A percentile compares a stretch with the other conserved stretches of the same genome.
phyloP scores from a whole-genome alignment of 1,140 invertebrate genomes.

The Trichoplusia ni region DNA sequence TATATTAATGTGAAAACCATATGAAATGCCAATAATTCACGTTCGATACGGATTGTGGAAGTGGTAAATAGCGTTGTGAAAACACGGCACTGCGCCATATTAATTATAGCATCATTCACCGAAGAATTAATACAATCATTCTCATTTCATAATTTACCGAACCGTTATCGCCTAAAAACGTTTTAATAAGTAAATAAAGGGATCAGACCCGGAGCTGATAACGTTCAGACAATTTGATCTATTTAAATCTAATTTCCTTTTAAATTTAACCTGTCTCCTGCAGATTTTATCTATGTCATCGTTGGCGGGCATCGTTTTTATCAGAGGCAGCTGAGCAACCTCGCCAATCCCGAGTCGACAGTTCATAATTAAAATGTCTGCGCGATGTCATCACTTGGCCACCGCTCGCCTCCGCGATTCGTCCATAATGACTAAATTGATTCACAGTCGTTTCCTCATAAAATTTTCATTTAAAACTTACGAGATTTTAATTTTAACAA shows the following conservation, averaged over 20 bases:
- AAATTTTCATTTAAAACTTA: constrained; percentile 53
- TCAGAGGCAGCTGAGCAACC: constrained; percentile 53
- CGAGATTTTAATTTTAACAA: constrained; percentile 31
- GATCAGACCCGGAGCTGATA: constrained; percentile 37
- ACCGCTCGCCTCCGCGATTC: constrained; percentile 48
- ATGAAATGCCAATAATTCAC: constrained; percentile 21
- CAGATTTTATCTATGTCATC: constrained; percentile 69
- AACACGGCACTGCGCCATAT: not conserved
- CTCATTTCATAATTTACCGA: constrained; percentile 20
- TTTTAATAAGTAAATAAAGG: constrained; percentile 37
- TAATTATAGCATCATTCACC: constrained; percentile 9
- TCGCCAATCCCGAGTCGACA: constrained; percentile 57
- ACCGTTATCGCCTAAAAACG: constrained; percentile 6
- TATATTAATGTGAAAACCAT: constrained; percentile 2
- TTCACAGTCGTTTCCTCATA: constrained; percentile 55
- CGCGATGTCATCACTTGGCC: constrained; percentile 60
- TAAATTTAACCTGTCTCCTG: constrained; percentile 64
- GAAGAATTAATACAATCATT: constrained; percentile 2
- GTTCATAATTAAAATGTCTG: constrained; percentile 78
- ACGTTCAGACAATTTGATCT: constrained; percentile 50
- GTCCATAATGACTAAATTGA: constrained; percentile 73
- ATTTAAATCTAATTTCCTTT: constrained; percentile 70
- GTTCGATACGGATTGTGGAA: constrained; percentile 3
- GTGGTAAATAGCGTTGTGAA: constrained; percentile 8
- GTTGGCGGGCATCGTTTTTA: constrained; percentile 59